phyloP scores from a whole-genome alignment of 1,140 invertebrate genomes.

The Heliconius eleuchia region DNA sequence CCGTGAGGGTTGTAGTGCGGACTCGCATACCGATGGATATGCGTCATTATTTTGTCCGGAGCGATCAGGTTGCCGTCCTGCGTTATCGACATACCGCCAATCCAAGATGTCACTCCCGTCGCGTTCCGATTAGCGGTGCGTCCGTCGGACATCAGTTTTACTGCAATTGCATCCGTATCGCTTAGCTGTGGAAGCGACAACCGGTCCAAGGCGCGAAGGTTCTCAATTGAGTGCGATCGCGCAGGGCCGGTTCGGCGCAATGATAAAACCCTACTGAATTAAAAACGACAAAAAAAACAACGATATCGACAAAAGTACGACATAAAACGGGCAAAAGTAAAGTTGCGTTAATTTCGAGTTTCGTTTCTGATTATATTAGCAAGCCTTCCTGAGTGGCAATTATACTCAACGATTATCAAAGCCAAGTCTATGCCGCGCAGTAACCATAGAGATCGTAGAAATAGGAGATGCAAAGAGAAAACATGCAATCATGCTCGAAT shows the following conservation, averaged over 20 bases:
- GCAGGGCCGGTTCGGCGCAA: constrained; percentile 60
- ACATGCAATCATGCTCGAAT: constrained; percentile 71
- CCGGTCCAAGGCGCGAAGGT: constrained; percentile 65
- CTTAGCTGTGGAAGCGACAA: constrained; percentile 69
- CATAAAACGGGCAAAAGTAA: constrained; percentile 69
- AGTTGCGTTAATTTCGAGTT: constrained; percentile 48
- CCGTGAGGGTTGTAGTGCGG: constrained; percentile 76
- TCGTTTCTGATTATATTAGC: constrained; percentile 54
- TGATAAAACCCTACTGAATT: constrained; percentile 63
- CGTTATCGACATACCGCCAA: constrained; percentile 78
- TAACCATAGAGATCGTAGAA: constrained; percentile 82
- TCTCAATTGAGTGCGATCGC: constrained; percentile 65
- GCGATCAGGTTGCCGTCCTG: constrained; percentile 76
- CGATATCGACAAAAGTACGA: constrained; percentile 70
- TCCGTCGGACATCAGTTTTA: constrained; percentile 78
- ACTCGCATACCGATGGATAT: constrained; percentile 74
- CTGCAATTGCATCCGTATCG: constrained; percentile 78
- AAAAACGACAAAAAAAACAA: constrained; percentile 67
- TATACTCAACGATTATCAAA: constrained; percentile 70
- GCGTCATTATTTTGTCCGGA: constrained; percentile 76
- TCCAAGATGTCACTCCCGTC: constrained; percentile 71
- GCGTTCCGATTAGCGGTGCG: constrained; percentile 68
- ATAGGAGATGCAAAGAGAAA: constrained; percentile 73
- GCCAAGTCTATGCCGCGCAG: constrained; percentile 80
- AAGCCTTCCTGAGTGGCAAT: constrained; percentile 65